These are phyloP conservation scores for Schizotus pectinicornis DNA, from an alignment of 2,888 invertebrate genomes.

Conservation along the genomic window DNA sequence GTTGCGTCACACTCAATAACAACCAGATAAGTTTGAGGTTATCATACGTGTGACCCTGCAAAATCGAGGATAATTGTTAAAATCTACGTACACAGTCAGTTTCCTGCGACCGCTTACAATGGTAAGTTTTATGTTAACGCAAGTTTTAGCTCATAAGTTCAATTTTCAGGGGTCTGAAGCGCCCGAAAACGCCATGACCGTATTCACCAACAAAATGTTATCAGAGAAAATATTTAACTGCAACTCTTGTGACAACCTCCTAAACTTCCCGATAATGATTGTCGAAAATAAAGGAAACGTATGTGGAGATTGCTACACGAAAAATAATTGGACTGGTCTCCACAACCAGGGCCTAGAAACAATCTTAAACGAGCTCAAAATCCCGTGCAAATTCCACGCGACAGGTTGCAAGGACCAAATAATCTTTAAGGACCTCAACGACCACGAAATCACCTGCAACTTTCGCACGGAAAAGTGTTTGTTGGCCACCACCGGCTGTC, in stretches of 20 bases:
- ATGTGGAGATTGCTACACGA: slow-evolving; percentile 43
- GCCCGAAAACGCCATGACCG: slow-evolving; percentile 31
- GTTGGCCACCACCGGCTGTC: slow-evolving; percentile 35
- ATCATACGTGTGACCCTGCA: slow-evolving; percentile 1
- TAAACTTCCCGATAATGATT: slow-evolving; percentile 47
- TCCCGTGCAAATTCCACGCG: slow-evolving; percentile 43
- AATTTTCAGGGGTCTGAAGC: slow-evolving; percentile 9
- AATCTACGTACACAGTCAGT: no score
- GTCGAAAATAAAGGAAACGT: slow-evolving; percentile 46
- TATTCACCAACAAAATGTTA: slow-evolving; percentile 41
- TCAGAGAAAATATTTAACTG: slow-evolving; percentile 41
- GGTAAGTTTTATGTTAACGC: no score
- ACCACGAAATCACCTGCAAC: slow-evolving; percentile 41
- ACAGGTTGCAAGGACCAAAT: slow-evolving; percentile 41
- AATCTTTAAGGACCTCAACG: slow-evolving; percentile 32
- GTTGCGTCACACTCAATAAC: no score
- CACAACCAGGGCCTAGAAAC: slow-evolving; percentile 41
- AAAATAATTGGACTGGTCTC: slow-evolving; percentile 31
- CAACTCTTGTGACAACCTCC: slow-evolving; percentile 43
- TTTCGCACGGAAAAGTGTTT: slow-evolving; percentile 41
- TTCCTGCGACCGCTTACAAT: no score
- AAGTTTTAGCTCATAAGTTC: not conserved
- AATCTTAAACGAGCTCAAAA: slow-evolving; percentile 38
- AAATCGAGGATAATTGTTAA: no score
- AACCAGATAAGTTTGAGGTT: slow-evolving; percentile 2